phyloP scores from a whole-genome alignment of 2,113 vertebrate species.

The Pithys albifrons region DNA sequence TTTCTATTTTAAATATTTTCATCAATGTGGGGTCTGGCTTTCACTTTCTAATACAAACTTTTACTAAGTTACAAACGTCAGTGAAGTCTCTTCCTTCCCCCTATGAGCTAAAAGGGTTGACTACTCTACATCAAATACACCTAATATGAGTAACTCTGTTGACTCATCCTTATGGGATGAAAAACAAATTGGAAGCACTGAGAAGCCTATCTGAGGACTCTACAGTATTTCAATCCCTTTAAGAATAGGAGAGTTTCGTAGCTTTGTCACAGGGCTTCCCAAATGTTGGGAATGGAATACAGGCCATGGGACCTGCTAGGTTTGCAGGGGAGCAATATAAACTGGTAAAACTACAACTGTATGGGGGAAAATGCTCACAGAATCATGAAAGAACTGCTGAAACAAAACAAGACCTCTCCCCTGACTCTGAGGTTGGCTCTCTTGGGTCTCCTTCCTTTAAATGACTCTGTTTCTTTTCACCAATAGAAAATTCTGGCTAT shows the following conservation, averaged over 20 bases:
- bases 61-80: background rate
- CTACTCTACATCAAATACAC: constrained; percentile 7
- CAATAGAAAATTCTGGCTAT: constrained; percentile 49
- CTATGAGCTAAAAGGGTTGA: background rate
- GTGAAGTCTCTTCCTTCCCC: background rate
- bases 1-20: constrained; percentile 24
- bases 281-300: background rate
- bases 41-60: background rate
- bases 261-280: background rate
- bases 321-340: background rate
- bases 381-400: background rate
- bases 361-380: background rate
- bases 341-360: background rate
- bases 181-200: constrained; percentile 21
- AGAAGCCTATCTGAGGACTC: background rate
- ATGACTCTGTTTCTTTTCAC: constrained; percentile 62
- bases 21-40: background rate
- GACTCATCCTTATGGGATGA: background rate
- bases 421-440: constrained; percentile 40
- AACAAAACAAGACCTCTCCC: background rate
- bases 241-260: background rate
- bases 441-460: constrained; percentile 12
- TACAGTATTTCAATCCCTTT: background rate
- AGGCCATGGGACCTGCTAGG: background rate
- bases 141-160: background rate